Percentiles rank a stretch among this genome's conserved stretches.
Evolutionary conservation across 2,888 invertebrate genomes (phyloP).

Genomic region (Caenorhabditis macrosperma): DNA sequence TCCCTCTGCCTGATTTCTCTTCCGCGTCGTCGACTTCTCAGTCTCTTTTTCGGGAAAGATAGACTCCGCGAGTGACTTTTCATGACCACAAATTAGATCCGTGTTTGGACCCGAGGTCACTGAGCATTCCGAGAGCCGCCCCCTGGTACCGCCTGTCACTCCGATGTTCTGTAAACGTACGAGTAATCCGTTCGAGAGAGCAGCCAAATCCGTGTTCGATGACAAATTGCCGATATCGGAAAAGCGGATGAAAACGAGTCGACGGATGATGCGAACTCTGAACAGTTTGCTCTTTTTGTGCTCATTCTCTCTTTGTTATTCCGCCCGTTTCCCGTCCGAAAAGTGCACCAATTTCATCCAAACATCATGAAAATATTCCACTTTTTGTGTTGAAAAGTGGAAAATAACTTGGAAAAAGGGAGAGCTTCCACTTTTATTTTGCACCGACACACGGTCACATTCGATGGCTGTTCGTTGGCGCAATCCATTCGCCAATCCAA

Average conservation of each 20-base stretch:
- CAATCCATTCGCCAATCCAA: too few relatives aligned
- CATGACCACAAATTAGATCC: slow-evolving; percentile 34
- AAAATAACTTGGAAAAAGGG: neutral
- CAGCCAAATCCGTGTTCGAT: neutral
- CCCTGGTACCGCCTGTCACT: neutral
- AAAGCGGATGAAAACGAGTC: neutral
- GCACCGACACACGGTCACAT: too few relatives aligned
- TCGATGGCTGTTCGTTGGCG: too few relatives aligned
- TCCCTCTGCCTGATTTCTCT: slow-evolving; percentile 35
- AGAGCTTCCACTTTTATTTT: neutral
- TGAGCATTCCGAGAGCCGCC: slow-evolving; percentile 8
- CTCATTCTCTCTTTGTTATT: neutral
- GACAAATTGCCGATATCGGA: neutral
- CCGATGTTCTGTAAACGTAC: neutral
- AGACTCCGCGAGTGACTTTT: neutral
- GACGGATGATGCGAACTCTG: too few relatives aligned
- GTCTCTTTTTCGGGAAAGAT: neutral
- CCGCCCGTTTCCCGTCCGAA: neutral
- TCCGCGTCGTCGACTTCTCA: slow-evolving; percentile 17
- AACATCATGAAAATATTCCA: neutral
- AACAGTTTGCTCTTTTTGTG: too few relatives aligned
- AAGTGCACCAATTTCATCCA: neutral
- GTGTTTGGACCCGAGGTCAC: slow-evolving; percentile 26
- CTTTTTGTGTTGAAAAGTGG: neutral
- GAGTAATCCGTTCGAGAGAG: too few relatives aligned